Evolutionary conservation across 1,140 invertebrate species (phyloP).

Genomic region (Tenebrio molitor): DNA sequence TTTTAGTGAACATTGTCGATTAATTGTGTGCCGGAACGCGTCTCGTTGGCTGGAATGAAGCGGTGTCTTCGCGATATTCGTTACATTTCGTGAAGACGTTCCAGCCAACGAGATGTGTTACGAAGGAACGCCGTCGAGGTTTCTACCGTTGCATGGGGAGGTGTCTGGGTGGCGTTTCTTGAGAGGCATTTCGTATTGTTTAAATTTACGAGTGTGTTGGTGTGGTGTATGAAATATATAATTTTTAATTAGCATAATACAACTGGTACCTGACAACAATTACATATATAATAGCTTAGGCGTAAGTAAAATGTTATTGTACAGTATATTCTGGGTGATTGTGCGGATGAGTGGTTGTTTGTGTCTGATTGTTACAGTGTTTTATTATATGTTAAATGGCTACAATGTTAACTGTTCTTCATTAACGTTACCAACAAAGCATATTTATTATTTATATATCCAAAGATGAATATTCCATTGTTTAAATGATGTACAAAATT

Average conservation of each 20-base stretch:
- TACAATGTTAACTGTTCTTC: slow-evolving; percentile 59
- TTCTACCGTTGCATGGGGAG: too few relatives aligned
- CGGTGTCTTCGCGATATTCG: neutral
- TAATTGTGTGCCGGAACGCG: neutral
- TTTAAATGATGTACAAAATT: slow-evolving; percentile 54
- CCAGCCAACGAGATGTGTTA: too few relatives aligned
- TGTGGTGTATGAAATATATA: slow-evolving; percentile 23
- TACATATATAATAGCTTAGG: slow-evolving; percentile 53
- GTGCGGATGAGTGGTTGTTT: slow-evolving; percentile 29
- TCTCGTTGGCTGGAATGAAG: neutral
- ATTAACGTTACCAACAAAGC: slow-evolving; percentile 58
- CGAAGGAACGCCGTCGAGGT: too few relatives aligned
- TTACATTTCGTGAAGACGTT: too few relatives aligned
- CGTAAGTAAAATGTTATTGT: slow-evolving; percentile 52
- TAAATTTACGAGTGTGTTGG: slow-evolving; percentile 15
- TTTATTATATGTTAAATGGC: slow-evolving; percentile 54
- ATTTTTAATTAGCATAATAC: slow-evolving; percentile 49
- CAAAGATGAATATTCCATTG: slow-evolving; percentile 47
- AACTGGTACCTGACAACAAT: slow-evolving; percentile 57
- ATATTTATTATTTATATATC: slow-evolving; percentile 51
- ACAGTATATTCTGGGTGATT: slow-evolving; percentile 44
- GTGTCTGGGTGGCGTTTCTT: too few relatives aligned
- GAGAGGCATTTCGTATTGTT: neutral
- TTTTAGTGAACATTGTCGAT: neutral
- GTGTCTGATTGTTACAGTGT: slow-evolving; percentile 54